These are phyloP conservation scores for Tinamus guttatus DNA, from an alignment of 2,113 vertebrate species.

Conservation along the genomic window DNA sequence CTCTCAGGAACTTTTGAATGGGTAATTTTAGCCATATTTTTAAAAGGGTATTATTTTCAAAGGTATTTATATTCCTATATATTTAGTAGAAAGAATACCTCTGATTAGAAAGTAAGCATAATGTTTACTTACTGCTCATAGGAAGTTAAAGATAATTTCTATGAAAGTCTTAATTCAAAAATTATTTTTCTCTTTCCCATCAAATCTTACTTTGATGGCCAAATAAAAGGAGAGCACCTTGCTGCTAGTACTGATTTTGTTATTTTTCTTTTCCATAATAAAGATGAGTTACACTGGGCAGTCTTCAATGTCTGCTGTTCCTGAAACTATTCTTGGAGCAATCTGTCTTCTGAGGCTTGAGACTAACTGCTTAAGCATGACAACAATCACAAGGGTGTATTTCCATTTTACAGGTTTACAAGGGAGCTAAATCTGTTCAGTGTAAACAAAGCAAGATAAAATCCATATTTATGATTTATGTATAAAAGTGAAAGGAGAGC, in stretches of 20 bases:
- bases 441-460: conserved; percentile 29
- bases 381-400: conserved; percentile 6
- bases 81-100: not conserved
- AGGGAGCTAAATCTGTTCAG: conserved; percentile 37
- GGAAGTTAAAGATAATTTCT: not conserved
- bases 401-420: conserved; percentile 54
- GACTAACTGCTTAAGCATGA: conserved; percentile 37
- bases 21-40: not conserved
- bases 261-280: not conserved
- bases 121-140: not conserved
- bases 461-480: conserved; percentile 20
- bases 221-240: not conserved
- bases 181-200: not conserved
- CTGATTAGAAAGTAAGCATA: not conserved
- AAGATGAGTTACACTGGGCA: conserved; percentile 33
- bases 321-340: conserved; percentile 11
- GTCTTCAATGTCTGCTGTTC: not conserved
- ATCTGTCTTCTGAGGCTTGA: conserved; percentile 39
- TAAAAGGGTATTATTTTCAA: not conserved
- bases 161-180: not conserved
- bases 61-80: not conserved
- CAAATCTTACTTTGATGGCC: not conserved
- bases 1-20: rapidly evolving
- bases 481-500: not conserved
- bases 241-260: not conserved